Base-by-base conservation (phyloP, 2,888 invertebrate genomes). In the Andricus quercusramuli region DNA sequence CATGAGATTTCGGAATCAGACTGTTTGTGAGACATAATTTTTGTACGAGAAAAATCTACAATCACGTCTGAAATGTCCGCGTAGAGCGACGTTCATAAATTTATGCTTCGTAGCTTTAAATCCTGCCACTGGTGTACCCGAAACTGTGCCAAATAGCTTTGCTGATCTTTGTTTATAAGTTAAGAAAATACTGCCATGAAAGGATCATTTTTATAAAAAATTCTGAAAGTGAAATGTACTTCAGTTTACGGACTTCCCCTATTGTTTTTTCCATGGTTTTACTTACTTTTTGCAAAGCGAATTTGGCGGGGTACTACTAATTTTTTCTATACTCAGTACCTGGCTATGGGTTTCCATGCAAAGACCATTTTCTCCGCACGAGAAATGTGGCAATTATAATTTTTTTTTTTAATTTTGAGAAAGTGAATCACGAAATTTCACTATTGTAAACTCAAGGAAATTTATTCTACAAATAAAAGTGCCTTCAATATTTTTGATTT, bases 381-480 rank as follows among this genome's bases (percentile, higher is more conserved):
- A 74, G 80, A 74, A 77, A 78, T 56, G 25, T 62, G 11, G 15
- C 13, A 15, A 62, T 62, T 25, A n/a, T 59, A 4, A n/a, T 25
- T 62, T 62, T 64, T 68, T 68, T n/a, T 80, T 74, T 80, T 59
- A 79, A 85, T 79, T 79, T 77, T 70, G 64, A 86, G 70, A 86
- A 81, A 83, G 84, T 86, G 84, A 79, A 83, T 85, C 78, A 83
- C 82, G 79, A 87, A 87, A 87, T 87, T 87, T 84, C 83, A 89
- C 85, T 86, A 82, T 88, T 90, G 90, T 90, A 88, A 90, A 79
- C 80, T 84, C 83, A 81, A 85, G 87, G 86, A 87, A 84, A 84
- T 88, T 86, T 87, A 87, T 89, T 89, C 87, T 89, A 89, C 79
- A 84, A 90, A 91, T 91, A 90, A 90, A 91, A 89, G 88, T 91